Evolutionary conservation across 2,888 invertebrate genomes (phyloP).

Genomic region (Drosophila tripunctata): DNA sequence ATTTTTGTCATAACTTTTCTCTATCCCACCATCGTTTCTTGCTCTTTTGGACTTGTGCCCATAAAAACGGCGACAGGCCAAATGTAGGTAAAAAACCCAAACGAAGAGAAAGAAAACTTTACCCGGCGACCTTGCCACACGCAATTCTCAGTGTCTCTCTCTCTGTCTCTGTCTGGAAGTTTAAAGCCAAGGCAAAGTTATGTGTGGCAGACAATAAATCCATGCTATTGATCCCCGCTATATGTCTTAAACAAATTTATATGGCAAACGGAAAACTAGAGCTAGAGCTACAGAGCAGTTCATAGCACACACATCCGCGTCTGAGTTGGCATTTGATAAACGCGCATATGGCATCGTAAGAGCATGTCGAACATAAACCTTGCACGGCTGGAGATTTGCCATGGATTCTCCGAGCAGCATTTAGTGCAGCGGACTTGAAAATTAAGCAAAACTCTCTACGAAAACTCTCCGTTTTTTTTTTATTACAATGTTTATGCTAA

Average conservation of each 20-base stretch:
- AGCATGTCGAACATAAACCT: slow-evolving; percentile 77
- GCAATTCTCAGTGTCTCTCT: slow-evolving; percentile 12
- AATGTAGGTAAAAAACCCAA: slow-evolving; percentile 56
- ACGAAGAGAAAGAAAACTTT: slow-evolving; percentile 32
- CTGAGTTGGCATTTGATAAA: slow-evolving; percentile 63
- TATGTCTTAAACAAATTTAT: slow-evolving; percentile 78
- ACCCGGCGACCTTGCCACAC: slow-evolving; percentile 63
- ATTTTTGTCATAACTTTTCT: slow-evolving; percentile 65
- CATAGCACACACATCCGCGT: slow-evolving; percentile 17
- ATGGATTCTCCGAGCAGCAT: slow-evolving; percentile 37
- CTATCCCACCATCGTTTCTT: slow-evolving; percentile 1
- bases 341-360: slow-evolving; percentile 72
- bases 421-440: slow-evolving; percentile 65
- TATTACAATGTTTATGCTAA: slow-evolving; percentile 54
- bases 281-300: slow-evolving; percentile 24
- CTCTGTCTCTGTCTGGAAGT: slow-evolving; percentile 38
- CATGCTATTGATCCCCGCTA: slow-evolving; percentile 76
- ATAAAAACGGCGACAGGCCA: slow-evolving; percentile 64
- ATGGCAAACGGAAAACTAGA: slow-evolving; percentile 73
- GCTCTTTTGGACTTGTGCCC: slow-evolving; percentile 53
- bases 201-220: slow-evolving; percentile 75
- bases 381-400: slow-evolving; percentile 59
- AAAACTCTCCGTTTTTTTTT: slow-evolving; percentile 42
- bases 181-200: slow-evolving; percentile 73
- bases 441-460: slow-evolving; percentile 48